These are phyloP conservation scores for Tokudaia muenninki DNA, from an alignment of 2,797 vertebrate genomes.

Conservation along the genomic window DNA sequence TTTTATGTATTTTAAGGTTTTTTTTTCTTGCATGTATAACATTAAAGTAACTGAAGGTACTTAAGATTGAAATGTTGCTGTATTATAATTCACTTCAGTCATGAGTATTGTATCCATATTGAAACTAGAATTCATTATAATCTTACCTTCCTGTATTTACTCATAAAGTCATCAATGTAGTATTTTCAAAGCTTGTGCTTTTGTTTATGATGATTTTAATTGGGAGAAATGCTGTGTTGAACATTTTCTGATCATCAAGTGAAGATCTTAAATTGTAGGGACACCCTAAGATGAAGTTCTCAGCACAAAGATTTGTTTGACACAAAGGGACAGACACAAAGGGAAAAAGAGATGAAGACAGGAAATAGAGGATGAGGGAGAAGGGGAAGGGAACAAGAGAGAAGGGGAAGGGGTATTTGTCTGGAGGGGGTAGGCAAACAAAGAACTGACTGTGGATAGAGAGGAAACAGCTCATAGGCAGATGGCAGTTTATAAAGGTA, in stretches of 20 bases:
- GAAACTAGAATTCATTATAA: conserved; percentile 33
- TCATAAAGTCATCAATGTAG: neutral
- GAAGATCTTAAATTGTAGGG: neutral
- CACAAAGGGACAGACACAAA: neutral
- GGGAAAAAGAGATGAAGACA: neutral
- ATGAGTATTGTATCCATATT: neutral
- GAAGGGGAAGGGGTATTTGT: neutral
- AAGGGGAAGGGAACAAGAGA: neutral
- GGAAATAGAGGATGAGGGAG: neutral
- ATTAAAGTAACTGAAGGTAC: conserved; percentile 18
- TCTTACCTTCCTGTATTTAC: conserved; percentile 7
- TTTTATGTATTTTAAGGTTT: neutral
- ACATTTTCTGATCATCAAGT: conserved; percentile 5
- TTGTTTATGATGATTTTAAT: conserved; percentile 26
- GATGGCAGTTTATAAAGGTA: neutral
- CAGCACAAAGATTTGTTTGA: neutral
- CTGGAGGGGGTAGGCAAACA: neutral
- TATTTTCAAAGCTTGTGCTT: conserved; percentile 20
- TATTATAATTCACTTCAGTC: conserved; percentile 22
- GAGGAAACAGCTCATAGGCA: neutral
- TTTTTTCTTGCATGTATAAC: neutral
- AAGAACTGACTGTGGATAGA: neutral
- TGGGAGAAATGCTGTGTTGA: neutral
- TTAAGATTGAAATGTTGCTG: neutral
- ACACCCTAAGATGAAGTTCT: neutral